phyloP scores from a whole-genome alignment of 53 echinoderm and acorn worm species.

The Echinometra lucunter region DNA sequence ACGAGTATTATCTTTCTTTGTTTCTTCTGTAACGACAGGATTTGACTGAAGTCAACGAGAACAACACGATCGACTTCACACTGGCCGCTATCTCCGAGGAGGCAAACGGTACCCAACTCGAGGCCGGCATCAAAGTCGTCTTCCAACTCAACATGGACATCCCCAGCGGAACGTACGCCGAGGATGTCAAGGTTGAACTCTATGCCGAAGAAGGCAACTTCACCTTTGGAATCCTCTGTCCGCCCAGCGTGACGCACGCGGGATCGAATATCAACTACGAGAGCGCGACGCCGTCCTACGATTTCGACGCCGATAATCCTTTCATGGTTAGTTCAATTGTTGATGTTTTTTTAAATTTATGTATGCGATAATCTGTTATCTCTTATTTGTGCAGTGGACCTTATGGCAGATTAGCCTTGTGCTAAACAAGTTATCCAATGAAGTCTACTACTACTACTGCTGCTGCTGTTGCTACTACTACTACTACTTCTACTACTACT shows the following conservation, averaged over 20 bases:
- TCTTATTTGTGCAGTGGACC: too few species aligned
- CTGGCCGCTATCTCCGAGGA: conserved; percentile 5
- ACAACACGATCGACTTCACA: conserved; percentile 70
- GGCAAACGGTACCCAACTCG: conserved; percentile 52
- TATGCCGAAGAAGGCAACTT: conserved; percentile 77
- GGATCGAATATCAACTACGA: conserved; percentile 66
- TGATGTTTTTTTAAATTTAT: too few species aligned
- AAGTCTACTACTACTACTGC: too few species aligned
- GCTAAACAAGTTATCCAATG: too few species aligned
- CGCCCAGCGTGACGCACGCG: conserved; percentile 53
- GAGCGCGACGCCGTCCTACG: conserved; percentile 21
- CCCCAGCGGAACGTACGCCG: conserved; percentile 57
- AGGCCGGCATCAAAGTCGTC: conserved; percentile 67
- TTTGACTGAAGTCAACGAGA: conserved; percentile 50
- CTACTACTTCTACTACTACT: too few species aligned
- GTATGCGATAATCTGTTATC: too few species aligned
- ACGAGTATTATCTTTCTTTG: neutral
- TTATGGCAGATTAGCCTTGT: too few species aligned
- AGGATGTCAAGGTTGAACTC: conserved; percentile 73
- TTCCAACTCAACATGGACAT: conserved; percentile 68
- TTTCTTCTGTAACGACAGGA: conserved; percentile 7
- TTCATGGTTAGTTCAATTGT: conserved; percentile 66
- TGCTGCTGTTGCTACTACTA: too few species aligned
- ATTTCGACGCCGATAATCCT: conserved; percentile 60
- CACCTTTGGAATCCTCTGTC: conserved; percentile 76